These are phyloP conservation scores for Athalia circularis DNA, from an alignment of 2,888 invertebrate species.

Conservation along the genomic window DNA sequence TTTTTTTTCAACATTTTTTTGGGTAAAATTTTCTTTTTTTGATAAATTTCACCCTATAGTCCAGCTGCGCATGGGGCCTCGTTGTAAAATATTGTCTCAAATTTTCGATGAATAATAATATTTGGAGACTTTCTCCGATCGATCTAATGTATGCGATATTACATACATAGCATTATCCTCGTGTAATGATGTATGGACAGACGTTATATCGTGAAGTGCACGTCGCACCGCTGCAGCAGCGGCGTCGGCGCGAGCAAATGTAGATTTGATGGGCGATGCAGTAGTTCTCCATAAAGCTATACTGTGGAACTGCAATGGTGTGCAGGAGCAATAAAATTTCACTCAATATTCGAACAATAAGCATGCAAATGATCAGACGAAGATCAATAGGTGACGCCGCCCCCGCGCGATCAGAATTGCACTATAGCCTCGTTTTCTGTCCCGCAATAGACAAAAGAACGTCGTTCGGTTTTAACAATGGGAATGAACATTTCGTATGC, in stretches of 20 bases:
- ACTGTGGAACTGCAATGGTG: too few species aligned
- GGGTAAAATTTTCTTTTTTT: too few species aligned
- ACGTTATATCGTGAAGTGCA: not conserved
- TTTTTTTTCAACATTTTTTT: too few species aligned
- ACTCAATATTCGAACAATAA: conserved; percentile 71
- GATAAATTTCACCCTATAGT: too few species aligned
- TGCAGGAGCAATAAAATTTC: conserved; percentile 58
- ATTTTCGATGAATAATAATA: too few species aligned
- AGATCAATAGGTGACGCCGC: conserved; percentile 70
- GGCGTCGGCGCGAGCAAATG: not conserved
- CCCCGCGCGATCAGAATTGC: conserved; percentile 72
- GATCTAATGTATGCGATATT: too few species aligned
- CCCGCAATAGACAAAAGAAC: conserved; percentile 65
- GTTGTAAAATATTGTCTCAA: too few species aligned
- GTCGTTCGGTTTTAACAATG: conserved; percentile 44
- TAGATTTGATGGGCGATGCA: not conserved
- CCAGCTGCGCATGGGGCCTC: too few species aligned
- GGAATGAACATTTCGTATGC: conserved; percentile 72
- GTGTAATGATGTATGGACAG: too few species aligned
- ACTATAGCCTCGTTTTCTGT: conserved; percentile 58
- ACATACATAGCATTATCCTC: too few species aligned
- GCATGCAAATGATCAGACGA: conserved; percentile 74
- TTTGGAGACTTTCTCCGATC: too few species aligned
- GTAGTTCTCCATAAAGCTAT: conserved; percentile 26
- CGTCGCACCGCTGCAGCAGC: not conserved